These are phyloP conservation scores for Metopia argyrocephala DNA, from an alignment of 2,888 invertebrate species.

Conservation along the genomic window DNA sequence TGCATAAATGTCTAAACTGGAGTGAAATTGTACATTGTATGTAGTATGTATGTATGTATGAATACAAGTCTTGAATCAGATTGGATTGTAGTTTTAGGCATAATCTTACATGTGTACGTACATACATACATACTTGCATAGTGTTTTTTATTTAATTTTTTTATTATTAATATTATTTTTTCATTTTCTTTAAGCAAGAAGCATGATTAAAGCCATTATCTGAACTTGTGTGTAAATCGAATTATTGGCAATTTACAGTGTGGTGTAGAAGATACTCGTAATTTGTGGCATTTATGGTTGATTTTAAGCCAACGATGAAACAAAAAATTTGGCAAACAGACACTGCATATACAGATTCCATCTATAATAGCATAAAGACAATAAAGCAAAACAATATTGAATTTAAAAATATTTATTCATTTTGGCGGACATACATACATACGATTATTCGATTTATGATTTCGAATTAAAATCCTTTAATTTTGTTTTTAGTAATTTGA, in stretches of 20 bases:
- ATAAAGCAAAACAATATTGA: not conserved
- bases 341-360: constrained; percentile 21
- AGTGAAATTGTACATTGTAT: too few relatives aligned
- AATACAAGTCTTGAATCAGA: constrained; percentile 3
- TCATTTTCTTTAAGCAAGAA: constrained; percentile 33
- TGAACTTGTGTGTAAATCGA: constrained; percentile 75
- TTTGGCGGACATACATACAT: constrained; percentile 22
- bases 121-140: not conserved
- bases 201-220: constrained; percentile 63
- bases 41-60: constrained; percentile 2
- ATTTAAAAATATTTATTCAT: constrained; percentile 11
- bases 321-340: constrained; percentile 26
- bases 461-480: constrained; percentile 7
- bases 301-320: constrained; percentile 19
- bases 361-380: constrained; percentile 1
- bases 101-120: not conserved
- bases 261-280: too few relatives aligned
- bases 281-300: constrained; percentile 23
- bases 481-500: not conserved
- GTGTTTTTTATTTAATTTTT: not conserved
- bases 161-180: constrained; percentile 12
- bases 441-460: constrained; percentile 19
- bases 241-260: constrained; percentile 76
- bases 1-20: constrained; percentile 5
- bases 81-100: not conserved